These are phyloP conservation scores for Ceratitis capitata DNA, from an alignment of 1,140 invertebrate genomes.

Conservation along the genomic window DNA sequence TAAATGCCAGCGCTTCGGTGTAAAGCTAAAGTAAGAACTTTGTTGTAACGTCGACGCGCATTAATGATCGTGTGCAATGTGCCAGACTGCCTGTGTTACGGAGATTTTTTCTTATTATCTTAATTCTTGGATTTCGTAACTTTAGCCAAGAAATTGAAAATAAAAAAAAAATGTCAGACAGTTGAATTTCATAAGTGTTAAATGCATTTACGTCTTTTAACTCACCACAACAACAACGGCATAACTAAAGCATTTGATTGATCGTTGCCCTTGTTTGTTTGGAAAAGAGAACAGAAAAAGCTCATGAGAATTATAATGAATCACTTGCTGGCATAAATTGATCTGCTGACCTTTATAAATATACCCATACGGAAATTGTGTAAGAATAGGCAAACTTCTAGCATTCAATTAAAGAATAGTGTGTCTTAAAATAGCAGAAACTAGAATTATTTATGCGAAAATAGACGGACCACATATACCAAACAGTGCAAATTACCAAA, in stretches of 20 bases:
- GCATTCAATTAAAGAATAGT: not conserved
- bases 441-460: conserved; percentile 7
- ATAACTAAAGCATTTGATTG: not conserved
- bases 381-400: not conserved
- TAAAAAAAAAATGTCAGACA: no score
- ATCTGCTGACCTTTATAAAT: not conserved
- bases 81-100: not conserved
- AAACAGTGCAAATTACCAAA: not conserved
- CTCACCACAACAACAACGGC: not conserved
- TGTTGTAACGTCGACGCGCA: not conserved
- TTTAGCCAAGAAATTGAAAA: not conserved
- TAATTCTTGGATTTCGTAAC: not conserved
- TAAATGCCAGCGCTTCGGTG: not conserved
- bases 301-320: not conserved
- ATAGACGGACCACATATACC: not conserved
- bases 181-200: no score
- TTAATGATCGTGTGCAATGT: not conserved
- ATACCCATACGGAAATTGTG: conserved; percentile 22
- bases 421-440: not conserved
- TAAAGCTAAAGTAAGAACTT: not conserved
- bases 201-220: not conserved
- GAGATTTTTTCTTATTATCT: not conserved
- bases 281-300: no score
- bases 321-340: not conserved
- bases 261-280: conserved; percentile 1